Evolutionary conservation across 2,888 invertebrate genomes (phyloP), one percentile per base, ranked within the genome.

Genomic region (Digitonthophagus gazella): DNA sequence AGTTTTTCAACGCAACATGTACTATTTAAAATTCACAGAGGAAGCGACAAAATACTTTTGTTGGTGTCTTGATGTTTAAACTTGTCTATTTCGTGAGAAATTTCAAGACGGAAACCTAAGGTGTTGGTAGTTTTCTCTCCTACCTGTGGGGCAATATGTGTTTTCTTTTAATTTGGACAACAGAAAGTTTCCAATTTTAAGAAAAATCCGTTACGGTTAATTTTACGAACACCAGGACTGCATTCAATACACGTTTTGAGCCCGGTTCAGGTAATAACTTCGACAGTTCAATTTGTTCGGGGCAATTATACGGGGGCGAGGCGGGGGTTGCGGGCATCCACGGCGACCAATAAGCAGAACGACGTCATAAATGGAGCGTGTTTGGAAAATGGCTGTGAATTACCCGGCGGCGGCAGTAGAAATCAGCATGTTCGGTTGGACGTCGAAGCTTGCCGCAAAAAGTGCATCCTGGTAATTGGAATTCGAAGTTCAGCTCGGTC

Each of bases 381-480:
- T 44, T 44, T 44, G 28, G 28, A 44, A 44, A 44, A 44, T 44
- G 28, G 28, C 28, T 44, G 28, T 44, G 28, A 44, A 44, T 44
- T 44, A 44, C 28, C 28, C 28, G 28, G 28, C 11, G 28, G 28
- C 28, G 28, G 28, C 11, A 11, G 28, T 11, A 44, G 28, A 44
- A 44, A 44, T 44, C 28, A 44, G 28, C 28, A 44, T 44, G 28
- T 44, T 44, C 28, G 28, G 28, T 6, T 19, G 61, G 20, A 61
- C 18, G 61, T 18, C 19, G 61, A 61, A 61, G 20, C 20, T 61
- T 18, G 16, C 61, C 18, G 61, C 61, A 61, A 61, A 61, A 61
- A 61, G 61, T n/a, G 61, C 61, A 61, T 18, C 61, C 18, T 20
- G 20, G 61, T 61, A 61, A 61, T 61, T 61, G 61, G 20, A 61